A percentile compares a stretch with the other conserved stretches of the same genome.
Conservation (phyloP, 92 coral and sea anemone species). For the Epizoanthus scotinus region DNA sequence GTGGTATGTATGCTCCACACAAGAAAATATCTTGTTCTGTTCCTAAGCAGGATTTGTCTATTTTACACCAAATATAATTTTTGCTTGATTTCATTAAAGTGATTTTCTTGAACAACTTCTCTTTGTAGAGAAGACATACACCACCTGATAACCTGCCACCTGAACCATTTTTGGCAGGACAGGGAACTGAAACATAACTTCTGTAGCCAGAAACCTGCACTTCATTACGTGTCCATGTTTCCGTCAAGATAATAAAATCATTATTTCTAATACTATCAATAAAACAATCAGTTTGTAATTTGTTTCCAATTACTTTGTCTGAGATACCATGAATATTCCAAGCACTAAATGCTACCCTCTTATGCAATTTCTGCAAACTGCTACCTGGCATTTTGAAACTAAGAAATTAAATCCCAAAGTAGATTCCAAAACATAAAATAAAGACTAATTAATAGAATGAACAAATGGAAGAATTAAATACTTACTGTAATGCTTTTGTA, state of each 20-base stretch:
- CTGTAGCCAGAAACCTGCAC: slow-evolving; percentile 27
- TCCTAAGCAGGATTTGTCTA: background rate
- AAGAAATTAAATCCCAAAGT: no score
- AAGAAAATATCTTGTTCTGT: slow-evolving; percentile 5
- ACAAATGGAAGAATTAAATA: slow-evolving; percentile 21
- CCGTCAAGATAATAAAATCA: slow-evolving; percentile 46
- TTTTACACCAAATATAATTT: slow-evolving; percentile 26
- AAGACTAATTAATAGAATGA: slow-evolving; percentile 13
- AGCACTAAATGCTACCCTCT: slow-evolving; percentile 36
- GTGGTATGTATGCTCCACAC: slow-evolving; percentile 29
- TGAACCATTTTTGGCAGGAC: no score
- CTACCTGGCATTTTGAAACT: slow-evolving; percentile 11
- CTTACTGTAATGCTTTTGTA: slow-evolving; percentile 15
- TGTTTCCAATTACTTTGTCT: slow-evolving; percentile 31
- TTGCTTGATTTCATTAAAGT: slow-evolving; percentile 3
- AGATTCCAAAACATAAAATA: background rate
- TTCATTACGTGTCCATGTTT: slow-evolving; percentile 35
- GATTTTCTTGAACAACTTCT: background rate
- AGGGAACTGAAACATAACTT: slow-evolving; percentile 21
- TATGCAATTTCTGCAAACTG: background rate
- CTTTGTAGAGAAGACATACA: background rate
- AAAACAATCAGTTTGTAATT: slow-evolving; percentile 17
- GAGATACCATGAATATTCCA: slow-evolving; percentile 46
- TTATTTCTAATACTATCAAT: background rate
- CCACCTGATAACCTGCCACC: slow-evolving; percentile 22